Conservation (phyloP, 1,140 invertebrate species). For the Vanessa atalanta region DNA sequence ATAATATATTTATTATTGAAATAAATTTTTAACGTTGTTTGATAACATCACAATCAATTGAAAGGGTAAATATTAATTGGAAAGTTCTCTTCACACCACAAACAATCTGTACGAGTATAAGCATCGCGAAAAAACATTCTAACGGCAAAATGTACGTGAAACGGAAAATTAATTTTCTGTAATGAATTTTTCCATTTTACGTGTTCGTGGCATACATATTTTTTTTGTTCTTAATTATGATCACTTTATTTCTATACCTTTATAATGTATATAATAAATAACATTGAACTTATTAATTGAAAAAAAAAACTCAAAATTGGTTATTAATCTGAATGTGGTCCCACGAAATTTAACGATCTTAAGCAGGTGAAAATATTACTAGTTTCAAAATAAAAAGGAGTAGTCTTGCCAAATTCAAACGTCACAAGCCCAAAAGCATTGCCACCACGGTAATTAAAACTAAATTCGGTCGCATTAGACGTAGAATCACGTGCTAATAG, state of each 20-base stretch:
- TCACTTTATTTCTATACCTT: neutral
- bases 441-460: conserved; percentile 57
- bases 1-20: conserved; percentile 3
- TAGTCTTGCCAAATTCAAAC: conserved; percentile 18
- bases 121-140: conserved; percentile 17
- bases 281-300: too few species aligned
- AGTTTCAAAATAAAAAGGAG: neutral
- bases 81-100: conserved; percentile 21
- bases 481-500: conserved; percentile 72
- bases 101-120: conserved; percentile 19
- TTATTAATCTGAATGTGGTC: too few species aligned
- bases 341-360: neutral
- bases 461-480: conserved; percentile 70
- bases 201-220: neutral
- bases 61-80: conserved; percentile 25
- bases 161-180: conserved; percentile 66
- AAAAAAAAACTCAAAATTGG: too few species aligned
- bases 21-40: conserved; percentile 3
- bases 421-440: conserved; percentile 15
- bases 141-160: conserved; percentile 62
- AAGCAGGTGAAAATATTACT: neutral
- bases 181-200: neutral
- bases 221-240: too few species aligned
- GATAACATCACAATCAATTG: conserved; percentile 6
- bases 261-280: too few species aligned